Conservation (phyloP, 2,797 vertebrate species). For the Rhabdophis nuchalis region DNA sequence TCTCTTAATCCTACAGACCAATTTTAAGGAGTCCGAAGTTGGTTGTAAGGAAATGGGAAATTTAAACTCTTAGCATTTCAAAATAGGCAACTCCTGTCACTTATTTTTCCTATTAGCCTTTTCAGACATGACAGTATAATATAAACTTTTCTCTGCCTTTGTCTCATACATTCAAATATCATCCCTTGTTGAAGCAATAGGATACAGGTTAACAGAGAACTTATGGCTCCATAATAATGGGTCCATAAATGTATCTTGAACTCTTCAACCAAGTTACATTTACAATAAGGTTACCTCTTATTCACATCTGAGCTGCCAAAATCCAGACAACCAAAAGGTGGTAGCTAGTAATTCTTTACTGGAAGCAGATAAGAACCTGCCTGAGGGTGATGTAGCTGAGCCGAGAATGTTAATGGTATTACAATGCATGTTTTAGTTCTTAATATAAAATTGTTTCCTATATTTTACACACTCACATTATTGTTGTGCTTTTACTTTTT, state of each 20-base stretch:
- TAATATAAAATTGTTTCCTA: not conserved
- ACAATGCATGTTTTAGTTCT: not conserved
- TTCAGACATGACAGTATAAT: not conserved
- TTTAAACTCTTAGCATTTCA: not conserved
- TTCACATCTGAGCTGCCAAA: not conserved
- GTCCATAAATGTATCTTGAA: not conserved
- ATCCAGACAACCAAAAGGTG: not conserved
- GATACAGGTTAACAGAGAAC: not conserved
- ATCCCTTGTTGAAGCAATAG: not conserved
- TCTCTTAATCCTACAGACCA: not conserved
- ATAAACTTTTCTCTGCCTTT: not conserved
- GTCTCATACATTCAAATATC: not conserved
- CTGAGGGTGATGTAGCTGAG: not conserved
- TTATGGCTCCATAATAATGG: not conserved
- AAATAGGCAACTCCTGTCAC: not conserved
- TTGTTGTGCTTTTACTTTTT: not conserved
- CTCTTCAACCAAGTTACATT: not conserved
- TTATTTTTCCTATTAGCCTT: not conserved
- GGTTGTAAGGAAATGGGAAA: not conserved
- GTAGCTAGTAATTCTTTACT: not conserved
- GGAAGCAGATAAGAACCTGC: not conserved
- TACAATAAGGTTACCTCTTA: not conserved
- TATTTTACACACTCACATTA: not conserved
- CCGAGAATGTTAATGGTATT: not conserved
- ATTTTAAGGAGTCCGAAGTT: not conserved